Conservation (phyloP, 2,797 vertebrate species). For the Meda fulgida region DNA sequence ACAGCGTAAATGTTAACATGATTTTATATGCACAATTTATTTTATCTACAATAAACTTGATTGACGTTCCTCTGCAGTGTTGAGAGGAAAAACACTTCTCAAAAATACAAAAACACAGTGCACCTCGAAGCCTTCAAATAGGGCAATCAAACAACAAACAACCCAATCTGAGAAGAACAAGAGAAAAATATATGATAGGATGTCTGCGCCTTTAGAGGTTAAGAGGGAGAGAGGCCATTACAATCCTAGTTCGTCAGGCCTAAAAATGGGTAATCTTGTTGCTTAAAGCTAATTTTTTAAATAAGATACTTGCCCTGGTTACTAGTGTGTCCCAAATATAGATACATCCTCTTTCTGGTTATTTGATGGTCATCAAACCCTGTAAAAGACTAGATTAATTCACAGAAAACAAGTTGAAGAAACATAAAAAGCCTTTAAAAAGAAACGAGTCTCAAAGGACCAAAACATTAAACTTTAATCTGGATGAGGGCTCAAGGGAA, state of each 20-base stretch:
- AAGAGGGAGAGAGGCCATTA: background rate
- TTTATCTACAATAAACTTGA: background rate
- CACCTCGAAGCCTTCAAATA: background rate
- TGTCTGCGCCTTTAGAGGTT: background rate
- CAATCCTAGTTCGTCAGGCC: background rate
- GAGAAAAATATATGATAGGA: background rate
- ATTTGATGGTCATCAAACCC: background rate
- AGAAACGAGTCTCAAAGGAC: background rate
- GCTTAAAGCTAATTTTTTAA: background rate
- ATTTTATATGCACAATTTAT: background rate
- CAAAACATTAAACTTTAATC: background rate
- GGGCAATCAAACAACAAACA: constrained; percentile 26
- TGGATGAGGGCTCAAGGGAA: background rate
- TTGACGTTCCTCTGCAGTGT: background rate
- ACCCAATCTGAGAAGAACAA: constrained; percentile 7
- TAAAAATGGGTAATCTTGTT: background rate
- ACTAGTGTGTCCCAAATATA: background rate
- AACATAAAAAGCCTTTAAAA: background rate
- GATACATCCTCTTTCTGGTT: background rate
- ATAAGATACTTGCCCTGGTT: background rate
- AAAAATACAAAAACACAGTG: background rate
- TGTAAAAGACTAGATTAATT: background rate
- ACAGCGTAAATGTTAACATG: background rate
- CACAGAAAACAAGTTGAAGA: constrained; percentile 5
- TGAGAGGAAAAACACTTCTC: background rate